A percentile compares a stretch with the other conserved stretches of the same genome.
Evolutionary conservation across 2,797 vertebrate species (phyloP).

Genomic region (Hypotaenidia okinawae): DNA sequence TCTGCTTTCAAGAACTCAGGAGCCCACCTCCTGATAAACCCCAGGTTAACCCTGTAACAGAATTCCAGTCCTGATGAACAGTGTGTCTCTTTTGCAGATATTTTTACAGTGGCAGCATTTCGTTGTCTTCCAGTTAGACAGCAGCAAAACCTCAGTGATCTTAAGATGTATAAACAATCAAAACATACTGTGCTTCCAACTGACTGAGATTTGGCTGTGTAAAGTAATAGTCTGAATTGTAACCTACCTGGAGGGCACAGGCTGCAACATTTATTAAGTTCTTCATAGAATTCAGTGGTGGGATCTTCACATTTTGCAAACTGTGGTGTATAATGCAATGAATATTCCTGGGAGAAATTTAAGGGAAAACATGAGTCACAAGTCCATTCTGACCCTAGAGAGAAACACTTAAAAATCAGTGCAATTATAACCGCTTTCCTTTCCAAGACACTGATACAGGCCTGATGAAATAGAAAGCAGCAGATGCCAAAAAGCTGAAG

Average conservation of each 20-base stretch:
- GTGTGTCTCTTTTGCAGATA: not conserved
- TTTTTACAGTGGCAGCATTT: not conserved
- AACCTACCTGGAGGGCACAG: conserved; percentile 74
- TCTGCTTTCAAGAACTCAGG: not conserved
- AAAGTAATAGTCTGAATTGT: not conserved
- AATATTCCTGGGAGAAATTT: conserved; percentile 35
- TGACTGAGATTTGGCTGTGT: not conserved
- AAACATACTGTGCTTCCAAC: not conserved
- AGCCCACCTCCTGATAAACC: not conserved
- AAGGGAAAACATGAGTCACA: not conserved
- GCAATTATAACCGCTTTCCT: not conserved
- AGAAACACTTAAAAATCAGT: not conserved
- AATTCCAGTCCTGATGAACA: not conserved
- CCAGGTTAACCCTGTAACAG: not conserved
- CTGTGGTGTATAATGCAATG: not conserved
- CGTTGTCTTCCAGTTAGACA: not conserved
- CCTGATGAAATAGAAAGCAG: not conserved
- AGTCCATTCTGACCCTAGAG: not conserved
- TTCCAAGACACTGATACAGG: not conserved
- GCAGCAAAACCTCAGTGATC: not conserved
- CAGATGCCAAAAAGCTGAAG: not conserved
- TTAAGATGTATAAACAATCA: not conserved
- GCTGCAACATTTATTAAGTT: conserved; percentile 65
- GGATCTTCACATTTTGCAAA: not conserved
- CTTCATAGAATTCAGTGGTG: conserved; percentile 53